Evolutionary conservation across 2,113 vertebrate species (phyloP).

Genomic region (Poecile atricapillus): DNA sequence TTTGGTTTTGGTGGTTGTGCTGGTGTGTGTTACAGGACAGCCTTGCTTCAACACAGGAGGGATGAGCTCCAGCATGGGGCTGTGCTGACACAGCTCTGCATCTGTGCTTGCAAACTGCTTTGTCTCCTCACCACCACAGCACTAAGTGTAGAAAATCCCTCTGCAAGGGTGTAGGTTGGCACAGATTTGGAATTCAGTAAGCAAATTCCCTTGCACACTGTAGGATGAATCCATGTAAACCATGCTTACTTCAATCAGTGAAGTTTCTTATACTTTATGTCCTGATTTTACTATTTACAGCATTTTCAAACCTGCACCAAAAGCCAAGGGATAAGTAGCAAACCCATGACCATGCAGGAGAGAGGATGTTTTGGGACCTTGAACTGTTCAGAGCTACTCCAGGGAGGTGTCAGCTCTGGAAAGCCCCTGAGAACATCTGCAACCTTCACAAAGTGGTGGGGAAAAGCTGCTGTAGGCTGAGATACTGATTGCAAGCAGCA

Average conservation of each 20-base stretch:
- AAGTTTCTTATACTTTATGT: background rate
- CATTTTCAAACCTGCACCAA: background rate
- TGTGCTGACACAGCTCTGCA: background rate
- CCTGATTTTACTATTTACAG: background rate
- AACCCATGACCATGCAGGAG: background rate
- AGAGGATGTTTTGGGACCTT: background rate
- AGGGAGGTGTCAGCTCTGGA: background rate
- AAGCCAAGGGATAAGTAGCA: background rate
- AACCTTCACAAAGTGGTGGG: background rate
- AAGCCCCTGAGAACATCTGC: background rate
- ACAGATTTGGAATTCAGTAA: background rate
- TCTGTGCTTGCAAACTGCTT: background rate
- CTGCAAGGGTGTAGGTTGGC: background rate
- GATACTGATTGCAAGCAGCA: background rate
- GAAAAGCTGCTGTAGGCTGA: background rate
- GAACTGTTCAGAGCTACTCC: background rate
- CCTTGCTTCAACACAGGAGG: background rate
- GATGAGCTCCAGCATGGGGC: accelerated
- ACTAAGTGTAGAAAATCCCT: background rate
- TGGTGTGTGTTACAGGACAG: background rate
- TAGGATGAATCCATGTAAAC: background rate
- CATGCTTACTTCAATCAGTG: background rate
- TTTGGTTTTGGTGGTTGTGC: background rate
- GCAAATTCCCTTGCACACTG: background rate
- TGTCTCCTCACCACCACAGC: background rate